Evolutionary conservation across 2,888 invertebrate species (phyloP).

Genomic region (Leptinotarsa rubiginosa): DNA sequence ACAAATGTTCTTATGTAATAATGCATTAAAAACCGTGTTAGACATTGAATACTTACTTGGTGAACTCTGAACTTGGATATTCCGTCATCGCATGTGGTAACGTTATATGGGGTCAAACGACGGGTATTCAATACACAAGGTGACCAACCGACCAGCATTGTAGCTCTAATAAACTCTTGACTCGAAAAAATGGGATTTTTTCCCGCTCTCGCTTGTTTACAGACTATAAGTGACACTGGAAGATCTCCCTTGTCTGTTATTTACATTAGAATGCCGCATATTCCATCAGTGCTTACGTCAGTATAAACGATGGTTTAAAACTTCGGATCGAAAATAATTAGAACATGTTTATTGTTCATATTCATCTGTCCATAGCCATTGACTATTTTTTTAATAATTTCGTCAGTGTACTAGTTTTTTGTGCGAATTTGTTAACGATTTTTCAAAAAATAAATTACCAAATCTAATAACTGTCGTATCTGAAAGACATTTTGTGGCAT

Average conservation of each 20-base stretch:
- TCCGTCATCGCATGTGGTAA: too few species aligned
- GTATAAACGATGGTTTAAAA: too few species aligned
- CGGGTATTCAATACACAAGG: too few species aligned
- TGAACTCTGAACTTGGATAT: too few species aligned
- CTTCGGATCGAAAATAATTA: conserved; percentile 6
- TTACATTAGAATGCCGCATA: conserved; percentile 39
- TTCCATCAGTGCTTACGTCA: too few species aligned
- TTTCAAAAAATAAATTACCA: neutral
- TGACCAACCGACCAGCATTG: neutral
- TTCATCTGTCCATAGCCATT: conserved; percentile 23
- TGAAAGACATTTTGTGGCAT: conserved; percentile 28
- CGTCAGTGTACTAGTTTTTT: conserved; percentile 16
- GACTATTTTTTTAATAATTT: conserved; percentile 25
- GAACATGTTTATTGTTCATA: conserved; percentile 8
- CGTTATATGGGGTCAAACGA: too few species aligned
- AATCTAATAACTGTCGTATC: conserved; percentile 24
- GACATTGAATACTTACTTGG: too few species aligned
- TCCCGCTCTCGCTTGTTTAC: conserved; percentile 31
- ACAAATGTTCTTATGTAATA: too few species aligned
- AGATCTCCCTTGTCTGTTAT: conserved; percentile 28
- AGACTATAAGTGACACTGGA: conserved; percentile 33
- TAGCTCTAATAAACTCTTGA: conserved; percentile 31
- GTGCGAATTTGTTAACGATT: conserved; percentile 24
- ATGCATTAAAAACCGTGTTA: too few species aligned
- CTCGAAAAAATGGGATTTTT: conserved; percentile 22